A percentile compares a stretch with the other conserved stretches of the same genome.
Evolutionary conservation across 1,140 invertebrate genomes (phyloP).

Genomic region (Rhynchophorus ferrugineus): DNA sequence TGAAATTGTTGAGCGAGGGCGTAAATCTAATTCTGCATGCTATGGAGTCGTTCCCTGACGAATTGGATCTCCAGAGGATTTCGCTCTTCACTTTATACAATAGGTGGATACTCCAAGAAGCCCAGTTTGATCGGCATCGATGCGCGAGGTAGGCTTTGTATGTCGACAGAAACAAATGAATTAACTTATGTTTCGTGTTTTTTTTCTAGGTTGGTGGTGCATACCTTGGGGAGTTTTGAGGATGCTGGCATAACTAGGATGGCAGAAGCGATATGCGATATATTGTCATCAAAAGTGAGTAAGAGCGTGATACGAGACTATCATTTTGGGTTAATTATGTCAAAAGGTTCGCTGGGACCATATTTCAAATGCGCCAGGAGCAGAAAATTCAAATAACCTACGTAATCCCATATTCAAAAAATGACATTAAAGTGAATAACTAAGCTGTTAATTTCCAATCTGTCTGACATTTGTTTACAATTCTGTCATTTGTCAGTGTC

Average conservation of each 20-base stretch:
- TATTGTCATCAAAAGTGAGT: constrained; percentile 59
- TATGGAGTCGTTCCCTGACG: constrained; percentile 64
- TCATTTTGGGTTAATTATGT: not conserved
- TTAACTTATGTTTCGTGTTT: not conserved
- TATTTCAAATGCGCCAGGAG: too few species aligned
- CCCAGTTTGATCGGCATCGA: constrained; percentile 64
- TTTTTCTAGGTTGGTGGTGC: constrained; percentile 56
- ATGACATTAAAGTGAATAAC: too few species aligned
- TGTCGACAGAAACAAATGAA: not conserved
- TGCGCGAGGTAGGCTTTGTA: constrained; percentile 51
- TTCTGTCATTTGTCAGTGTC: too few species aligned
- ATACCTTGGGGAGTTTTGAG: constrained; percentile 65
- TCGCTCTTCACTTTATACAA: constrained; percentile 69
- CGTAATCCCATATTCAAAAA: too few species aligned
- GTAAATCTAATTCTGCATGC: constrained; percentile 59
- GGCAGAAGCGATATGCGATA: constrained; percentile 77
- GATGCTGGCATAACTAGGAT: constrained; percentile 71
- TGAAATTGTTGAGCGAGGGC: constrained; percentile 55
- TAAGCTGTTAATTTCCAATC: too few species aligned
- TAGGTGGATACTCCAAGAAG: constrained; percentile 69
- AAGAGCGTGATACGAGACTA: too few species aligned
- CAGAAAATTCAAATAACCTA: too few species aligned
- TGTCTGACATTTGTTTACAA: too few species aligned
- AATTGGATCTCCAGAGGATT: constrained; percentile 66
- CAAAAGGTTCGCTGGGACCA: too few species aligned